A percentile compares a stretch with the other conserved stretches of the same genome.
Evolutionary conservation across 2,797 vertebrate species (phyloP).

Genomic region (Cossypha heuglini): DNA sequence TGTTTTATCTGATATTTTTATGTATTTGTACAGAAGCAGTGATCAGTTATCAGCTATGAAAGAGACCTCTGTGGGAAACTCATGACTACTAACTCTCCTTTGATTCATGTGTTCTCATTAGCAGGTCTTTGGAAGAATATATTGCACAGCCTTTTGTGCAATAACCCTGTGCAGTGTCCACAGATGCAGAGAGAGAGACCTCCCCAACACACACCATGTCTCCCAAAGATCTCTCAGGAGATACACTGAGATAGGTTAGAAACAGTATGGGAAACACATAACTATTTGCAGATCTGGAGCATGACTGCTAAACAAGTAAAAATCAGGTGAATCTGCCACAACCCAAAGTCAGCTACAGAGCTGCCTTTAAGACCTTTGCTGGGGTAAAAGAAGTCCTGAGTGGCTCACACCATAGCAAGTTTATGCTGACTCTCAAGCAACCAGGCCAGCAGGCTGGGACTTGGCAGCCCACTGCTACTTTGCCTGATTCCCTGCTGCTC

Average conservation of each 20-base stretch:
- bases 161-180: background rate
- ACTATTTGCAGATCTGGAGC: background rate
- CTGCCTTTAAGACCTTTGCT: background rate
- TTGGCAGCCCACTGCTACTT: constrained; percentile 6
- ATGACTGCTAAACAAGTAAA: background rate
- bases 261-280: background rate
- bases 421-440: background rate
- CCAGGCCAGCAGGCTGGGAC: background rate
- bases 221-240: background rate
- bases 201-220: background rate
- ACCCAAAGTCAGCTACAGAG: background rate
- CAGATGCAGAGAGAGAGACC: background rate
- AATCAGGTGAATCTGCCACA: background rate
- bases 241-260: background rate
- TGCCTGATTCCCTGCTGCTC: background rate
- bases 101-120: background rate
- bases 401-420: background rate
- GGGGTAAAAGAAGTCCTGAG: background rate
- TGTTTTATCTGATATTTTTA: background rate
- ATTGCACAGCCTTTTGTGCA: background rate
- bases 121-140: background rate
- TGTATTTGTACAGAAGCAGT: background rate
- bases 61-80: background rate
- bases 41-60: background rate
- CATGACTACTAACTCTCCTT: background rate